Conservation (phyloP, 2,113 vertebrate genomes). For the Mellivora capensis region DNA sequence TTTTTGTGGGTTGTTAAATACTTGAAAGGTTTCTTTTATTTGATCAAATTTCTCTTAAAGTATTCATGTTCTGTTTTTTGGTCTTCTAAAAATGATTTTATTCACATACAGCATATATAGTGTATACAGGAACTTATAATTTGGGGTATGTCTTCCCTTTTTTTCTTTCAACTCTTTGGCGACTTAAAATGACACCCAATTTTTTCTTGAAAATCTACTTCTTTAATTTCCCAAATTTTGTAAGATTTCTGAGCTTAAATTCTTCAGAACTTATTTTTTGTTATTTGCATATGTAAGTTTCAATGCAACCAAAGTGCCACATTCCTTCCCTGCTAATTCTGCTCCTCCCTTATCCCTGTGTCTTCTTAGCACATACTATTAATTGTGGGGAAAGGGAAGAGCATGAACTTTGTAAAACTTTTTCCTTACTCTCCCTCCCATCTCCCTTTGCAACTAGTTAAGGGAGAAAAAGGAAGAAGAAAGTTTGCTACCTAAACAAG, state of each 20-base stretch:
- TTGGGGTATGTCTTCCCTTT: neutral
- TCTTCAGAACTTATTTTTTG: neutral
- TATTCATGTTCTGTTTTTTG: slow-evolving; percentile 40
- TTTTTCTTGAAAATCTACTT: slow-evolving; percentile 4
- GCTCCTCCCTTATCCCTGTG: too few relatives aligned
- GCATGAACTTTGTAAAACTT: neutral
- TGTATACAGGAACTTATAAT: neutral
- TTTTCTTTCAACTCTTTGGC: neutral
- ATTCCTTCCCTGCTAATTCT: neutral
- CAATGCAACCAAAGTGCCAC: neutral
- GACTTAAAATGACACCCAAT: neutral
- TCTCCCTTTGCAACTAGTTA: neutral
- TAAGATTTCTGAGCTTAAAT: slow-evolving; percentile 2
- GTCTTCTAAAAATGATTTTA: slow-evolving; percentile 20
- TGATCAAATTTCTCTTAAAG: neutral
- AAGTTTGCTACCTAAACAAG: neutral
- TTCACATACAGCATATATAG: neutral
- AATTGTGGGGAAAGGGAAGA: neutral
- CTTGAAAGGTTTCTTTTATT: neutral
- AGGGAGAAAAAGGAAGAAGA: neutral
- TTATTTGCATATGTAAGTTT: neutral
- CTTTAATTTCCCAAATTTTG: neutral
- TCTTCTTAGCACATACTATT: neutral
- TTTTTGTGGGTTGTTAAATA: slow-evolving; percentile 31
- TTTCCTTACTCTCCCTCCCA: neutral